Evolutionary conservation across 2,888 invertebrate genomes (phyloP).

Genomic region (Agrotis puta): DNA sequence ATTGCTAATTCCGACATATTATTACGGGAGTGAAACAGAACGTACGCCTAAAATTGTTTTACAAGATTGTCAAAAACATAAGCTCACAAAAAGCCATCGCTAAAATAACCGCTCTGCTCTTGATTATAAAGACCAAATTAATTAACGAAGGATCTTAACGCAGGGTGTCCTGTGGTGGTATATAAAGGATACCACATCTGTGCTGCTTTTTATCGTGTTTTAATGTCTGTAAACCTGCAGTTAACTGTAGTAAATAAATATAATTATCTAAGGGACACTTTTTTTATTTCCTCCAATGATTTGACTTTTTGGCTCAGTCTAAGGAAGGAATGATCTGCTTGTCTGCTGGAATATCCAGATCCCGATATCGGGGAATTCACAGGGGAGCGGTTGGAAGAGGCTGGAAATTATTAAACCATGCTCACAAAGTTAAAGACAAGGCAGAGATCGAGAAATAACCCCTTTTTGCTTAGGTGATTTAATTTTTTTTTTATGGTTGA

Average conservation of each 20-base stretch:
- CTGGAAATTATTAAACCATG: too few species aligned
- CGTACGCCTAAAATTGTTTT: too few species aligned
- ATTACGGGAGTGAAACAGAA: too few species aligned
- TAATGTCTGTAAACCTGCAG: conserved; percentile 7
- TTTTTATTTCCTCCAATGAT: background rate
- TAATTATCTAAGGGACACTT: conserved; percentile 15
- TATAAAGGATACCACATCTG: conserved; percentile 8
- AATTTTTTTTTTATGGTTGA: too few species aligned
- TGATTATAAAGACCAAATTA: background rate
- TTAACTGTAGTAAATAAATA: conserved; percentile 32
- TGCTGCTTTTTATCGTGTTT: conserved; percentile 11
- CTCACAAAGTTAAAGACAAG: too few species aligned
- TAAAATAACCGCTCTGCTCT: background rate
- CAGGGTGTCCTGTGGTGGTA: conserved; percentile 28
- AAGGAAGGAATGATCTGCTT: background rate
- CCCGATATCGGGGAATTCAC: too few species aligned
- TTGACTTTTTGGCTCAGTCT: too few species aligned
- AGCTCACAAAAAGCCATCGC: background rate
- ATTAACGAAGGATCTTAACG: conserved; percentile 10
- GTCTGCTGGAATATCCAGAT: background rate
- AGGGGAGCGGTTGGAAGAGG: too few species aligned
- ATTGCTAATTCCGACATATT: too few species aligned
- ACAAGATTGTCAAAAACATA: too few species aligned
- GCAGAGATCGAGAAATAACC: too few species aligned
- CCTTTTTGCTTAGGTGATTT: too few species aligned